phyloP scores from a whole-genome alignment of 2,888 invertebrate genomes.

The Pachydiplax longipennis region DNA sequence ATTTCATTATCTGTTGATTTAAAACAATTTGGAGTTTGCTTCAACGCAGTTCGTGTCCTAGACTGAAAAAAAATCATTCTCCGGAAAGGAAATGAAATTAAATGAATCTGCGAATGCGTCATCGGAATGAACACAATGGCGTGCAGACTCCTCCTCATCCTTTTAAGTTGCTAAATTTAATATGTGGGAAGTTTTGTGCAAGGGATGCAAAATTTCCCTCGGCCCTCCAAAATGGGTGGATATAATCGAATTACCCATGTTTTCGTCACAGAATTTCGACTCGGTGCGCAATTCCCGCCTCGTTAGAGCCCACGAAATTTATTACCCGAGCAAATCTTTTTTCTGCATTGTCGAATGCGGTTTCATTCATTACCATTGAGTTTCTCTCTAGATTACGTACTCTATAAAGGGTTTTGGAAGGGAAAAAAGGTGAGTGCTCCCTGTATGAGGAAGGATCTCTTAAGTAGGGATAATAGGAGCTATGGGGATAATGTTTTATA shows the following conservation, averaged over 20 bases:
- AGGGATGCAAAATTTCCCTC: constrained; percentile 20
- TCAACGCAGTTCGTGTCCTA: too few species aligned
- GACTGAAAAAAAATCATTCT: too few species aligned
- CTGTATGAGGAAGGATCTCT: background rate
- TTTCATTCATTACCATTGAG: background rate
- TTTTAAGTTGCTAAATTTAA: constrained; percentile 12
- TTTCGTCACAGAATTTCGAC: background rate
- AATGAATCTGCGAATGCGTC: background rate
- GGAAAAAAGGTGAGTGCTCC: too few species aligned
- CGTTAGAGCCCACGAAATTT: background rate
- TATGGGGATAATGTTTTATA: background rate
- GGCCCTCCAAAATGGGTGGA: background rate
- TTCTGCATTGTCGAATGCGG: background rate
- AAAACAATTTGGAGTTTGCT: too few species aligned
- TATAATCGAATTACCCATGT: background rate
- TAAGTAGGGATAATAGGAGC: background rate
- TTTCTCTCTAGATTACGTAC: too few species aligned
- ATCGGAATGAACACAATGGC: background rate
- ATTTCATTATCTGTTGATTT: too few species aligned
- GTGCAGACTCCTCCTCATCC: background rate
- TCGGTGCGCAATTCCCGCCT: too few species aligned
- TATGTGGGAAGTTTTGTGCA: constrained; percentile 15
- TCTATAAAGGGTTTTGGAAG: too few species aligned
- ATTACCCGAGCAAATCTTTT: background rate
- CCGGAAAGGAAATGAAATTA: background rate